A percentile compares a stretch with the other conserved stretches of the same genome.
These are phyloP conservation scores for Thamnophis sirtalis DNA, from an alignment of 2,113 vertebrate species.

Conservation along the genomic window DNA sequence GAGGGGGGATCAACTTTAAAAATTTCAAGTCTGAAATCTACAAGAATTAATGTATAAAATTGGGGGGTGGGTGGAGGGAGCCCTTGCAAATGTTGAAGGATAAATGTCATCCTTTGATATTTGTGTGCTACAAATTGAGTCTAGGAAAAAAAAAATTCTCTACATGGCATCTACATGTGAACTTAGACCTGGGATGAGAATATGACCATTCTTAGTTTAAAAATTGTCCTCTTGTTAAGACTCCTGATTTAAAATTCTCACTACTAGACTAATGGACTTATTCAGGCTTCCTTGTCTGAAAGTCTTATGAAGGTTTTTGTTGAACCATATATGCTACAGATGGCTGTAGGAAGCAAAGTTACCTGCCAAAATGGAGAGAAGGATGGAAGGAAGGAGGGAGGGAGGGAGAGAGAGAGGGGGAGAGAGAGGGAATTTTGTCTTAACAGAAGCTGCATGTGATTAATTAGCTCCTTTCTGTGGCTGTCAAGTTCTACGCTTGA, in stretches of 20 bases:
- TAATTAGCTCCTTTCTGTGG: constrained; percentile 24
- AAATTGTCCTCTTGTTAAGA: background rate
- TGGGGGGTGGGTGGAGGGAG: no score
- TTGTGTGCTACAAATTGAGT: background rate
- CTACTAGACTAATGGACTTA: background rate
- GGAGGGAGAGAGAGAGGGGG: background rate
- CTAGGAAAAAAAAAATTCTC: background rate
- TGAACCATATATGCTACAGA: background rate
- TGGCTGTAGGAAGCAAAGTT: background rate
- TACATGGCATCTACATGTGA: background rate
- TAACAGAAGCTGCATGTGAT: constrained; percentile 26
- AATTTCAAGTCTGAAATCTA: background rate
- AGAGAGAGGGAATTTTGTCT: background rate
- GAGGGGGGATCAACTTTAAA: background rate
- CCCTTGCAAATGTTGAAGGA: background rate
- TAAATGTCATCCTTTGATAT: background rate
- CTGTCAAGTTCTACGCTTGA: constrained; percentile 32
- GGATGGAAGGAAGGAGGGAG: background rate
- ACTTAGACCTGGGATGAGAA: no score
- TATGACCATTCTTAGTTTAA: background rate
- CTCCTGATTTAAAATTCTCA: background rate
- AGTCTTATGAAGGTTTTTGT: background rate
- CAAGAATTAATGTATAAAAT: background rate
- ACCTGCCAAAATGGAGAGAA: background rate
- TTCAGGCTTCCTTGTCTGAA: background rate